Evolutionary conservation across 2,113 vertebrate species (phyloP).

Genomic region (Protomyctophum bolini): DNA sequence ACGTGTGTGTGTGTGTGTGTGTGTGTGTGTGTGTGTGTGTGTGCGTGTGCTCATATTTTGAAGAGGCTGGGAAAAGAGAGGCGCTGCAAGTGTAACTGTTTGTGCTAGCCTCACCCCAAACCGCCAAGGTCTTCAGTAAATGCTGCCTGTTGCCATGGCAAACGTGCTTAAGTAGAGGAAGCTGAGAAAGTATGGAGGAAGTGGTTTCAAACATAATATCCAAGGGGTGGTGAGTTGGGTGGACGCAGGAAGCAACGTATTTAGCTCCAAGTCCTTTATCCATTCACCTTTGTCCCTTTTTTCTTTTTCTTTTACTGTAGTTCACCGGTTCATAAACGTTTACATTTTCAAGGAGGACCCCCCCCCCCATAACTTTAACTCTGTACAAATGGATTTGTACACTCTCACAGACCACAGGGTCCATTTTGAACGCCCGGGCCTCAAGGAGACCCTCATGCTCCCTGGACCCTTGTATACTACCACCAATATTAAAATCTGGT

Average conservation of each 20-base stretch:
- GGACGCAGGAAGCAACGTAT: constrained; percentile 13
- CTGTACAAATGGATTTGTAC: too few relatives aligned
- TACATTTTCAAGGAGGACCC: too few relatives aligned
- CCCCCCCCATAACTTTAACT: too few relatives aligned
- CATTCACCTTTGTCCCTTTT: background rate
- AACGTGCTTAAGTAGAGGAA: background rate
- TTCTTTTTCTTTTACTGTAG: background rate
- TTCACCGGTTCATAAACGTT: background rate
- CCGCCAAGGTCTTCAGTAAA: background rate
- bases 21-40: background rate
- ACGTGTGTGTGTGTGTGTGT: background rate
- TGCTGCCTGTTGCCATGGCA: constrained; percentile 18
- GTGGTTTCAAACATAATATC: constrained; percentile 20
- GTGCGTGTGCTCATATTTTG: background rate
- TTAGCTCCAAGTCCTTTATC: constrained; percentile 7
- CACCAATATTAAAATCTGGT: too few relatives aligned
- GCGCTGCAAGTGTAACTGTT: constrained; percentile 9
- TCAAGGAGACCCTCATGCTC: too few relatives aligned
- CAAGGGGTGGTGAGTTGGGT: background rate
- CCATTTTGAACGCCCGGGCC: too few relatives aligned
- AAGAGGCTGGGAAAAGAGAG: constrained; percentile 2
- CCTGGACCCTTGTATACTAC: too few relatives aligned
- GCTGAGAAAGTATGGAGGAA: constrained; percentile 17
- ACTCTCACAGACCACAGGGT: too few relatives aligned
- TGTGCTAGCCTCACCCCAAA: background rate